Conservation (phyloP, 2,113 vertebrate genomes). For the Labeo catla region DNA sequence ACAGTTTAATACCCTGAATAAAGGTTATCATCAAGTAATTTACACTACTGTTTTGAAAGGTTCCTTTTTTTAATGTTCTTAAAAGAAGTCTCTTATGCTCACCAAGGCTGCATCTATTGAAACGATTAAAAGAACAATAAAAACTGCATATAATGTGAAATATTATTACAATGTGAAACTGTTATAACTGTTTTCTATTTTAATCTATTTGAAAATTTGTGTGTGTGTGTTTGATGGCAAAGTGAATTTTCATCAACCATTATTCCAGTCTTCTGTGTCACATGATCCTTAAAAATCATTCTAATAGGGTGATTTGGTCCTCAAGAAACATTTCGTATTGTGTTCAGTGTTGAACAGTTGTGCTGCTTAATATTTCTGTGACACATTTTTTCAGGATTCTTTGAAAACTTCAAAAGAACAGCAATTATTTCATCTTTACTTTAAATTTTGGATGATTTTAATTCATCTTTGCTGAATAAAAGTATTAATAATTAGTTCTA, state of each 20-base stretch:
- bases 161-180: not conserved
- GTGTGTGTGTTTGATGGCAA: not conserved
- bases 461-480: not conserved
- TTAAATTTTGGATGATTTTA: not conserved
- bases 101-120: not conserved
- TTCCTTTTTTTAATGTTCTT: not conserved
- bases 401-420: not conserved
- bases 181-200: not conserved
- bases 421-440: not conserved
- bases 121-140: too few species aligned
- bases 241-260: not conserved
- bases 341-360: not conserved
- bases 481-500: not conserved
- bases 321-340: not conserved
- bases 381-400: not conserved
- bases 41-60: not conserved
- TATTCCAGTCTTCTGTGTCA: not conserved
- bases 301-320: not conserved
- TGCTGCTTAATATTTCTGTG: not conserved
- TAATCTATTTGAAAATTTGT: not conserved
- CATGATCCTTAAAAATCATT: not conserved
- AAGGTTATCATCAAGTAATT: not conserved
- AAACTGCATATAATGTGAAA: too few species aligned
- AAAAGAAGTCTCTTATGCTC: not conserved
- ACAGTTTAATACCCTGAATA: not conserved